Evolutionary conservation across 2,113 vertebrate species (phyloP).

Genomic region (Tautogolabrus adspersus): DNA sequence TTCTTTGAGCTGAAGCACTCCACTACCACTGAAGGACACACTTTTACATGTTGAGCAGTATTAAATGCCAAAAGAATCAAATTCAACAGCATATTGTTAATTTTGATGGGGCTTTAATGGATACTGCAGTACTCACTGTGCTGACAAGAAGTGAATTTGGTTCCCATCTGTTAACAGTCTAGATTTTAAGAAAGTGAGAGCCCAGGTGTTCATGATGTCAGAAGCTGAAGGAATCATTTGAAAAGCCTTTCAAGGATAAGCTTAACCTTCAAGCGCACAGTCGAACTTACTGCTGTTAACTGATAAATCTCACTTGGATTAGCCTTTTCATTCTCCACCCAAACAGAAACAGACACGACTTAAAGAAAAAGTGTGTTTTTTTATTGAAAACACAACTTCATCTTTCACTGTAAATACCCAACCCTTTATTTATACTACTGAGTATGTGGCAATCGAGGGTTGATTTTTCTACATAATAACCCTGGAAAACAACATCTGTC

Average conservation of each 20-base stretch:
- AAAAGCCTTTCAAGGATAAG: slow-evolving; percentile 18
- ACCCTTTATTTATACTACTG: too few species aligned
- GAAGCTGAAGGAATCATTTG: slow-evolving; percentile 16
- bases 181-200: slow-evolving; percentile 29
- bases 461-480: too few species aligned
- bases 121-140: background rate
- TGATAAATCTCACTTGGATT: background rate
- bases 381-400: too few species aligned
- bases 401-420: too few species aligned
- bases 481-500: too few species aligned
- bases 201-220: slow-evolving; percentile 15
- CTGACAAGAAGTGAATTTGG: background rate
- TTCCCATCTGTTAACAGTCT: background rate
- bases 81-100: background rate
- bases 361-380: too few species aligned
- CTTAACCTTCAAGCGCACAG: background rate
- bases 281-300: background rate
- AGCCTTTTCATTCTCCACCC: too few species aligned
- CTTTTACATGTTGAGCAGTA: background rate
- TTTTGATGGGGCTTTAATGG: background rate
- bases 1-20: background rate
- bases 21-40: background rate
- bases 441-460: too few species aligned
- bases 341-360: too few species aligned
- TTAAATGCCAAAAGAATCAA: background rate